phyloP scores from a whole-genome alignment of 2,888 invertebrate genomes.

The Agelastica alni region DNA sequence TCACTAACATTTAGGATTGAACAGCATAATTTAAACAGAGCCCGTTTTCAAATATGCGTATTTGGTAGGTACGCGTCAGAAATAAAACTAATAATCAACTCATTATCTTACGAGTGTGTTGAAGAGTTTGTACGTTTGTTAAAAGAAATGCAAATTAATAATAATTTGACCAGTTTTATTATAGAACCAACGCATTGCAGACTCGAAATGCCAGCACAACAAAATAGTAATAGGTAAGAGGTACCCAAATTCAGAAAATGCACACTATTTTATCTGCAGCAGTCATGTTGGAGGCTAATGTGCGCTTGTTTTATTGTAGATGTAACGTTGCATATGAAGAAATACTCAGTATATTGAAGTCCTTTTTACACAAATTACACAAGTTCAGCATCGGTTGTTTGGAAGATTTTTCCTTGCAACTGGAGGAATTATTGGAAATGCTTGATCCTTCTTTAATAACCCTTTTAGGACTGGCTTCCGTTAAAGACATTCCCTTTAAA shows the following conservation, averaged over 20 bases:
- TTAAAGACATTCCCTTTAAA: conserved; percentile 73
- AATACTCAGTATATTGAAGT: conserved; percentile 42
- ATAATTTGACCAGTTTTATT: conserved; percentile 51
- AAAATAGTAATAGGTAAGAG: conserved; percentile 25
- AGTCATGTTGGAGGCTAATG: no score
- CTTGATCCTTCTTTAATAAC: conserved; percentile 62
- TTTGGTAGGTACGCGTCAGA: conserved; percentile 50
- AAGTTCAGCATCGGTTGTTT: conserved; percentile 54
- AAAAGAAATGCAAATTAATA: conserved; percentile 50
- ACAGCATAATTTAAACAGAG: conserved; percentile 46
- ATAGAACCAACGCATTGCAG: conserved; percentile 55
- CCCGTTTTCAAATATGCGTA: conserved; percentile 48
- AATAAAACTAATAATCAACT: conserved; percentile 51
- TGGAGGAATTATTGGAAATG: conserved; percentile 49
- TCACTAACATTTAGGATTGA: conserved; percentile 51
- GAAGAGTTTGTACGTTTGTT: conserved; percentile 52
- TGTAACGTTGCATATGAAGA: conserved; percentile 32
- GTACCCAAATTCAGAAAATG: not conserved
- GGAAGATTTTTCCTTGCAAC: conserved; percentile 51
- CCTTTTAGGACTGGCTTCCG: conserved; percentile 70
- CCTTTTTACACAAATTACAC: conserved; percentile 46
- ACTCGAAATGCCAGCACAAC: conserved; percentile 41
- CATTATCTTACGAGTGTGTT: conserved; percentile 50
- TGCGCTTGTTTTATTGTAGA: no score
- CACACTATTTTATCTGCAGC: not conserved